Evolutionary conservation across 1,140 invertebrate species (phyloP).

Genomic region (fruit fly (Drosophila melanogaster)): DNA sequence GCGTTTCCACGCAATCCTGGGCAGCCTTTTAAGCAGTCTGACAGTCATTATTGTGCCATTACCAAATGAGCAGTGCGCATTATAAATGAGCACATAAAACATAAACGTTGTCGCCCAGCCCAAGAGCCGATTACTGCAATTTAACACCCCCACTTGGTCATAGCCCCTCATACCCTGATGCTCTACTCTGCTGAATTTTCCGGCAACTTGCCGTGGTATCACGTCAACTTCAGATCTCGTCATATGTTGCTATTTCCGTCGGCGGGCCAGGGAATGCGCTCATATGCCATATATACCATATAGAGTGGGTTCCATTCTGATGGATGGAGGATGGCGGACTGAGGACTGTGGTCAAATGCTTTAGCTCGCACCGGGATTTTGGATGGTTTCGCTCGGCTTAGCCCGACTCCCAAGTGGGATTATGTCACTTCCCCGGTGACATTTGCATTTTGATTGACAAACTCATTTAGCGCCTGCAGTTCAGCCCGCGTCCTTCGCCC

Average conservation of each 20-base stretch:
- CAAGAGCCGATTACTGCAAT: conserved; percentile 79
- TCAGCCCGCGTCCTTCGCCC: conserved; percentile 3
- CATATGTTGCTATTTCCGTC: conserved; percentile 73
- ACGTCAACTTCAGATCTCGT: conserved; percentile 29
- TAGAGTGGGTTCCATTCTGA: conserved; percentile 16
- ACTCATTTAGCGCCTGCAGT: conserved; percentile 68
- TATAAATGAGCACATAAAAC: conserved; percentile 82
- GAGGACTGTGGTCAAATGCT: conserved; percentile 71
- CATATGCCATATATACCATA: conserved; percentile 40
- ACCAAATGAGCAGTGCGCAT: conserved; percentile 77
- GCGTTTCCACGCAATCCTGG: conserved; percentile 57
- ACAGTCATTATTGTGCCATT: conserved; percentile 77
- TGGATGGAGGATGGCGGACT: background rate
- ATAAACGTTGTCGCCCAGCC: conserved; percentile 75
- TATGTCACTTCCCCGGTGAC: conserved; percentile 81
- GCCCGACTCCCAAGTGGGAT: conserved; percentile 81
- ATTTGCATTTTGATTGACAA: conserved; percentile 84
- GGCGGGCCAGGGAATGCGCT: conserved; percentile 53
- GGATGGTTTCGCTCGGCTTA: conserved; percentile 73
- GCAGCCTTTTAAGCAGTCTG: conserved; percentile 61
- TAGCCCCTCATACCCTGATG: too few species aligned
- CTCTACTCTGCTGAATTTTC: background rate
- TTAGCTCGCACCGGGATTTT: conserved; percentile 69
- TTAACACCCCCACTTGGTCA: conserved; percentile 66
- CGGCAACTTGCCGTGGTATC: background rate